Conservation (phyloP, 2,888 invertebrate species). For the Cerceris ruficornis region DNA sequence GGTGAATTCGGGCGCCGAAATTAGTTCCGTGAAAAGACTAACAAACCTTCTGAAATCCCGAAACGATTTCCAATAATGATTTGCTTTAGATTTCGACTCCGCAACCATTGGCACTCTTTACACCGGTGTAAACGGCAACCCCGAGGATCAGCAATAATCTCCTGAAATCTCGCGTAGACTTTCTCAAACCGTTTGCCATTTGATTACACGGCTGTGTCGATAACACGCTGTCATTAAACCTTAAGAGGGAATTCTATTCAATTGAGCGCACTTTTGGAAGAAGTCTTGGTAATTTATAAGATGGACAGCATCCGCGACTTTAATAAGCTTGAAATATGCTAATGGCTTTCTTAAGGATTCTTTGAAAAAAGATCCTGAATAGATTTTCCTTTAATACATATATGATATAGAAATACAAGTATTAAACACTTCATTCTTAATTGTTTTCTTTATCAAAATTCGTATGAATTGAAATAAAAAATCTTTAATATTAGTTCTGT, state of each 20-base stretch:
- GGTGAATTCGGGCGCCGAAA: not conserved
- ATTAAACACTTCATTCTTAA: too few relatives aligned
- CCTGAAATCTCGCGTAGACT: constrained; percentile 10
- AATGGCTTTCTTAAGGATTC: too few relatives aligned
- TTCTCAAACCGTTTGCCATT: not conserved
- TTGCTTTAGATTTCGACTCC: constrained; percentile 17
- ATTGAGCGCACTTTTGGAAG: not conserved
- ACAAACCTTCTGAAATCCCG: constrained; percentile 12
- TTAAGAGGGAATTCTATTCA: not conserved
- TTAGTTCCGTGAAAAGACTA: not conserved
- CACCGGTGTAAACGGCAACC: constrained; percentile 27
- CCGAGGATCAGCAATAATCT: constrained; percentile 37
- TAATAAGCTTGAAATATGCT: too few relatives aligned
- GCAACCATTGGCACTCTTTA: constrained; percentile 13
- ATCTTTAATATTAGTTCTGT: too few relatives aligned
- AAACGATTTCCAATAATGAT: constrained; percentile 32
- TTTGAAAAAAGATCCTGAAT: too few relatives aligned
- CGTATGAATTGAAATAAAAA: too few relatives aligned
- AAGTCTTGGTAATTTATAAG: not conserved
- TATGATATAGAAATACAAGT: too few relatives aligned
- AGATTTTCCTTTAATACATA: too few relatives aligned
- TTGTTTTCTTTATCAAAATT: too few relatives aligned
- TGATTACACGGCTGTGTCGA: not conserved
- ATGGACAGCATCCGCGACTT: too few relatives aligned
- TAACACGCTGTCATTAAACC: not conserved